Evolutionary conservation across 2,888 invertebrate genomes (phyloP).

Genomic region (Sarcophaga carnaria): DNA sequence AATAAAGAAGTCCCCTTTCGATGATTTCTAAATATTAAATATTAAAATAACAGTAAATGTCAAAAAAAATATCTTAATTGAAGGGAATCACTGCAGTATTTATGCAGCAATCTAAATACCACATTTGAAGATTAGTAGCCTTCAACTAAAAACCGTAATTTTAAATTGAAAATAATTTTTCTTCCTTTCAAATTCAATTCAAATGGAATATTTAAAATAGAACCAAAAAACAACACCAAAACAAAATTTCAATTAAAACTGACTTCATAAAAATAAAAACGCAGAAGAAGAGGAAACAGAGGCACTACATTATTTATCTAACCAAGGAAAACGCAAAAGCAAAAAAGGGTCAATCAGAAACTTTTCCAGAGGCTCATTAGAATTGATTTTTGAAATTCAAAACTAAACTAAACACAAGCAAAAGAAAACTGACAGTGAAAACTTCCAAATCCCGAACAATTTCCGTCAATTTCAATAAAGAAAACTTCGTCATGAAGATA

Average conservation of each 20-base stretch:
- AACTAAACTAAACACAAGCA: not conserved
- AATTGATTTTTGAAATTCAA: constrained; percentile 26
- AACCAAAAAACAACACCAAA: not conserved
- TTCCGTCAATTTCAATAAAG: not conserved
- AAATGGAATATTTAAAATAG: not conserved
- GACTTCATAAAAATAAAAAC: not conserved
- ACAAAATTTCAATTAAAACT: not conserved
- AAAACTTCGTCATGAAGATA: not conserved
- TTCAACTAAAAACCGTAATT: too few species aligned
- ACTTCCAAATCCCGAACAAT: not conserved
- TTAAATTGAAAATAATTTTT: not conserved
- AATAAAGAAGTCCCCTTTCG: too few species aligned
- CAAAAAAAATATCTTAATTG: too few species aligned
- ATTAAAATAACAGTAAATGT: too few species aligned
- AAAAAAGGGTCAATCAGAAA: constrained; percentile 35
- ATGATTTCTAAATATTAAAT: too few species aligned
- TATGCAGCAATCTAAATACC: too few species aligned
- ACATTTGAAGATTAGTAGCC: too few species aligned
- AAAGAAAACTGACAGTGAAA: not conserved
- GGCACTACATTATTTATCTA: too few species aligned
- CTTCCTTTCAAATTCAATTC: not conserved
- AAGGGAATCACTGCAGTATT: too few species aligned
- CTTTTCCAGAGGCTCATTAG: constrained; percentile 33
- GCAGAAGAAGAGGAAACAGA: too few species aligned
- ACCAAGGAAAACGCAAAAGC: not conserved